Conservation (phyloP, 2,888 invertebrate species). For the Rhorus exstirpatorius region DNA sequence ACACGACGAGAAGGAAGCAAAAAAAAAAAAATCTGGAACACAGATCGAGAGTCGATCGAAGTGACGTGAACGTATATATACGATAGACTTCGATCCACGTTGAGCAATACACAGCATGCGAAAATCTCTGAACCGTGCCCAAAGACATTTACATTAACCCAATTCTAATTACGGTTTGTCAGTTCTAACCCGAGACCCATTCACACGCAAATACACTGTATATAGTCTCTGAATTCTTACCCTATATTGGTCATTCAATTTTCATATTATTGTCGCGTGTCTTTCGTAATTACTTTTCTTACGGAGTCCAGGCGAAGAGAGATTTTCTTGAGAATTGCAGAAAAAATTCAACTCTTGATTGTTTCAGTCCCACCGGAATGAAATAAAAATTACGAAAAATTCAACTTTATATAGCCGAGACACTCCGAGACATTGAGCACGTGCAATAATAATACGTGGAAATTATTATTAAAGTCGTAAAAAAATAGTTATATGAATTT, state of each 20-base stretch:
- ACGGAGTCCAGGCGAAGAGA: neutral
- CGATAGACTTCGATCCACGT: no score
- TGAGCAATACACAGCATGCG: no score
- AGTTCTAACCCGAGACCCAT: conserved; percentile 27
- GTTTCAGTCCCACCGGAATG: no score
- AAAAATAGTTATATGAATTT: neutral
- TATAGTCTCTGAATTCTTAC: neutral
- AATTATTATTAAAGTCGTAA: neutral
- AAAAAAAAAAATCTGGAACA: conserved; percentile 14
- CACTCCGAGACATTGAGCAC: no score
- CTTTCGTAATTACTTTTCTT: conserved; percentile 45
- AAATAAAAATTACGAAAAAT: no score
- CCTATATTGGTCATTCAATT: conserved; percentile 11
- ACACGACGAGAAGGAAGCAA: neutral
- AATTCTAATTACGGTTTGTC: conserved; percentile 68
- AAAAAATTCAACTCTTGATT: neutral
- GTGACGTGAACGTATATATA: conserved; percentile 1
- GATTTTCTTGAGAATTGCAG: neutral
- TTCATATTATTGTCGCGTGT: conserved; percentile 41
- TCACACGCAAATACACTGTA: conserved; percentile 45
- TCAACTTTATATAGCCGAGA: no score
- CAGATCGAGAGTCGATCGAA: neutral
- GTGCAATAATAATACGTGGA: no score
- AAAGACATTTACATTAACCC: conserved; percentile 73
- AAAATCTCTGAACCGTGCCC: conserved; percentile 60